Conservation (phyloP, 2,113 vertebrate species). For the Poeciliopsis occidentalis region DNA sequence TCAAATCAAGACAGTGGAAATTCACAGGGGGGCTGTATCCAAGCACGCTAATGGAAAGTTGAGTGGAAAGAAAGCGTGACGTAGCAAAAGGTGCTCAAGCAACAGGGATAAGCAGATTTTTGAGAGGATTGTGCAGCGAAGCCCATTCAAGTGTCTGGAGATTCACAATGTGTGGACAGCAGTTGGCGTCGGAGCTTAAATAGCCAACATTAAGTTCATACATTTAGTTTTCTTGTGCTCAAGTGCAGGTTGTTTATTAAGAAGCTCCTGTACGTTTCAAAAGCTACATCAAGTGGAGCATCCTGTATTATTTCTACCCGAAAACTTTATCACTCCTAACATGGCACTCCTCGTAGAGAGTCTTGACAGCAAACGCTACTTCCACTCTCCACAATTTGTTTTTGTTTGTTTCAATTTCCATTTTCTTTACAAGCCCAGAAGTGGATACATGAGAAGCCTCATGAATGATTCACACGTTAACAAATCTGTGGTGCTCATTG, state of each 20-base stretch:
- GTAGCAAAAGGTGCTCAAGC: no score
- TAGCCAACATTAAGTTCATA: no score
- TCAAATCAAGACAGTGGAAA: no score
- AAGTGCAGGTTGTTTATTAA: no score
- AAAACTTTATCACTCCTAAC: constrained; percentile 29
- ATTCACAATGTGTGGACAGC: no score
- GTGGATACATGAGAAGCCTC: constrained; percentile 59
- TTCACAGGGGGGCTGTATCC: not conserved
- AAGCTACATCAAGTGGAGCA: not conserved
- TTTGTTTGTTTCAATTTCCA: constrained; percentile 11
- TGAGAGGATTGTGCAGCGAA: no score
- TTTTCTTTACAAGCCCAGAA: constrained; percentile 42
- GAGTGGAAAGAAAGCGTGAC: no score
- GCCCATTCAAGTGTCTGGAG: no score
- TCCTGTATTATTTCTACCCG: not conserved
- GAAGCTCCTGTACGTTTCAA: not conserved
- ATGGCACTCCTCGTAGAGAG: constrained; percentile 1
- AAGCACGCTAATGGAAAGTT: not conserved
- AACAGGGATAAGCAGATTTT: no score
- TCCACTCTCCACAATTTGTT: constrained; percentile 45
- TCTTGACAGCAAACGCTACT: constrained; percentile 21
- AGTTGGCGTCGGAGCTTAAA: no score
- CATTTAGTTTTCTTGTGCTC: no score
- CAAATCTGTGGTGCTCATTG: constrained; percentile 77
- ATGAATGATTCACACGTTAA: constrained; percentile 72